A percentile compares a stretch with the other conserved stretches of the same genome.
Conservation (phyloP, 2,797 vertebrate genomes). For the Smutsia temminckii region DNA sequence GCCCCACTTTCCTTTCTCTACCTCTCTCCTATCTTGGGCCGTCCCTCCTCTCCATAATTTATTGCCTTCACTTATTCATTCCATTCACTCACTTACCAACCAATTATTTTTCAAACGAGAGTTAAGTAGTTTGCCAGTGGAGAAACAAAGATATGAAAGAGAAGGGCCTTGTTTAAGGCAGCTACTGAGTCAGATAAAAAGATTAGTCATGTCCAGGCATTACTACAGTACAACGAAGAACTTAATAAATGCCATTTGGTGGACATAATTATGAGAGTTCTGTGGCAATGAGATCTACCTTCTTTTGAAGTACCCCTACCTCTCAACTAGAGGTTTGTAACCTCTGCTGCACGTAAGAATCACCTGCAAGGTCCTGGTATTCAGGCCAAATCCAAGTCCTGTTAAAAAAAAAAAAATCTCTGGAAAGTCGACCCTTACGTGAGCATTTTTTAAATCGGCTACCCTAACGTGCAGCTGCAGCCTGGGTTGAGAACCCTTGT, state of each 20-base stretch:
- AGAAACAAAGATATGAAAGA: background rate
- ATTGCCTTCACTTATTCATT: constrained; percentile 23
- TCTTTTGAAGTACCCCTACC: background rate
- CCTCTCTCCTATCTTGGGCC: background rate
- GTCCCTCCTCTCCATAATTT: background rate
- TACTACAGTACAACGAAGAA: background rate
- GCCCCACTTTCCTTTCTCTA: background rate
- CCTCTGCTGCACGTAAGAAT: background rate
- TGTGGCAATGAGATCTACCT: background rate
- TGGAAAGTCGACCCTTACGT: background rate
- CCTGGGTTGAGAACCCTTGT: background rate
- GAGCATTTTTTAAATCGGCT: background rate
- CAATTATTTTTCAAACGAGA: constrained; percentile 10
- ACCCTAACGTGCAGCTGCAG: background rate
- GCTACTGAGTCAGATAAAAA: background rate
- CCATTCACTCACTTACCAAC: background rate
- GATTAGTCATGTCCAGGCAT: background rate
- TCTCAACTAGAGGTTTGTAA: background rate
- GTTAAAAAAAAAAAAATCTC: background rate
- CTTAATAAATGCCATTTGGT: background rate
- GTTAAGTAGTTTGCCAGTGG: background rate
- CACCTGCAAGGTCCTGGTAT: background rate
- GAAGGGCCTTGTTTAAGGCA: background rate
- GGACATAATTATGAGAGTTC: background rate
- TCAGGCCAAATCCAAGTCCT: background rate